A percentile compares a stretch with the other conserved stretches of the same genome.
phyloP scores from a whole-genome alignment of 2,888 invertebrate genomes.

The Yponomeuta plumbellus region DNA sequence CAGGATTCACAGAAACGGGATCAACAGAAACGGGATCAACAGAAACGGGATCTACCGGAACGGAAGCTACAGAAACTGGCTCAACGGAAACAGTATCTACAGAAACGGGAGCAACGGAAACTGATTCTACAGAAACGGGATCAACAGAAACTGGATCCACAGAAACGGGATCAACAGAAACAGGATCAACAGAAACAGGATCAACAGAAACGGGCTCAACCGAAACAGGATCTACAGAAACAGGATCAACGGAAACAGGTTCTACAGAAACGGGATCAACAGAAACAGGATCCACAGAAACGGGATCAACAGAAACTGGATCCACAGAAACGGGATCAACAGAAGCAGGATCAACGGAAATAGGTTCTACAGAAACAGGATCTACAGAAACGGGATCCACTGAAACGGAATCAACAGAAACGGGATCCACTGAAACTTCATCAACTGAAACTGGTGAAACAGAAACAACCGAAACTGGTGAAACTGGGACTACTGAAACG shows the following conservation, averaged over 20 bases:
- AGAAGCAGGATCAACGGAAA: too few relatives aligned
- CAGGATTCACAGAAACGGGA: too few relatives aligned
- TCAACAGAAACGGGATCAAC: too few relatives aligned
- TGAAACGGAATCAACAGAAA: too few relatives aligned
- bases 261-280: too few relatives aligned
- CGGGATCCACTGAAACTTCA: too few relatives aligned
- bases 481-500: conserved; percentile 1
- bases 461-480: not conserved
- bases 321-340: too few relatives aligned
- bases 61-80: not conserved
- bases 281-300: too few relatives aligned
- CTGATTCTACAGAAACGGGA: conserved; percentile 20
- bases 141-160: conserved; percentile 16
- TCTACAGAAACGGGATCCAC: too few relatives aligned
- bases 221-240: conserved; percentile 16
- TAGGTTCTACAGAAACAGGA: too few relatives aligned
- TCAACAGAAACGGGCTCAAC: conserved; percentile 21
- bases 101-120: conserved; percentile 24
- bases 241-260: conserved; percentile 21
- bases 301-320: too few relatives aligned
- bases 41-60: not conserved
- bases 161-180: conserved; percentile 17
- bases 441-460: too few relatives aligned
- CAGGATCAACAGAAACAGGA: conserved; percentile 13
- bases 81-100: conserved; percentile 14